Percentiles rank a stretch among this genome's conserved stretches.
phyloP scores from a whole-genome alignment of 2,113 vertebrate genomes.

The Otus sunia region DNA sequence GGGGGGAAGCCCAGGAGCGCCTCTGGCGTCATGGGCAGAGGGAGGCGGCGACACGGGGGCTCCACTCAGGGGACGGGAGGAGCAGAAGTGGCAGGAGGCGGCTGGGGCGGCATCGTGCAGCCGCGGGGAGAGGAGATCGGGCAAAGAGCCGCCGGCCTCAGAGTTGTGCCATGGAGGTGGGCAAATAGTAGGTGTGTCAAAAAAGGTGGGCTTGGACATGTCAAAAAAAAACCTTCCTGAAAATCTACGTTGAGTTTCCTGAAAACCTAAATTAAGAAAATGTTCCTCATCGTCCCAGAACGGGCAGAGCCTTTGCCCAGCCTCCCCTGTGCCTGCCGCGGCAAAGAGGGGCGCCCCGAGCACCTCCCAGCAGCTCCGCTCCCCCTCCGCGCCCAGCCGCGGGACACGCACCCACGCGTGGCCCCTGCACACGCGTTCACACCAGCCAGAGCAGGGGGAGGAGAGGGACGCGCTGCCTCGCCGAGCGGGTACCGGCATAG shows the following conservation, averaged over 20 bases:
- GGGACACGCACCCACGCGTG: accelerated
- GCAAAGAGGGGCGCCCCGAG: accelerated
- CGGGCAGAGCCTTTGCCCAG: accelerated
- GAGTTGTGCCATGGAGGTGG: neutral
- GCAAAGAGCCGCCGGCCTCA: neutral
- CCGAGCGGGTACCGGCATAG: neutral
- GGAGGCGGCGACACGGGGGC: accelerated
- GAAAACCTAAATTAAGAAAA: neutral
- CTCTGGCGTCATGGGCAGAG: neutral
- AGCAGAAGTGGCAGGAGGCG: accelerated
- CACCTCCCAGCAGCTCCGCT: accelerated
- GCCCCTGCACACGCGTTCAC: accelerated
- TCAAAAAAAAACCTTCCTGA: neutral
- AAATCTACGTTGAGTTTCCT: neutral
- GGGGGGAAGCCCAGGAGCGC: neutral
- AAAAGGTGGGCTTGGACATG: neutral
- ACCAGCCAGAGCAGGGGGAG: no score
- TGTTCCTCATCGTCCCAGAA: neutral
- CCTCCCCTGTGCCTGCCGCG: accelerated
- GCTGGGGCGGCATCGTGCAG: no score
- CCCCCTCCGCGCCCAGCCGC: accelerated
- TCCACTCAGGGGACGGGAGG: neutral
- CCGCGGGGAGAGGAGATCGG: accelerated
- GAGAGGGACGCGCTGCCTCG: neutral
- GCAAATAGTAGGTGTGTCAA: no score